Base-by-base conservation (phyloP, 2,113 vertebrate genomes). In the Thomomys bottae region DNA sequence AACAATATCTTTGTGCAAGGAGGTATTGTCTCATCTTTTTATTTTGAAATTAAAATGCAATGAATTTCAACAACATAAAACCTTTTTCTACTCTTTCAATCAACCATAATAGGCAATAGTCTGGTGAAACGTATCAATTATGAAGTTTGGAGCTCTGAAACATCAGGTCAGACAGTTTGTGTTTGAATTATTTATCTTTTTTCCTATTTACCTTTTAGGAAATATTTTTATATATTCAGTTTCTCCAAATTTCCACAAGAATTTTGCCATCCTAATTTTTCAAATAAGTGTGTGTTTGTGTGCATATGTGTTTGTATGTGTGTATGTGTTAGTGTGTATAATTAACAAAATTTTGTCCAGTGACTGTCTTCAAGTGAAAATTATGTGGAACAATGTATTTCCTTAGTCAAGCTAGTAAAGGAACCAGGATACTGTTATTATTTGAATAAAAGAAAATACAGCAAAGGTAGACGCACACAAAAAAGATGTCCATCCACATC, bases 391-490 rank as follows among this genome's bases (percentile, higher is more conserved):
- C 12, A 34, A 61, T 84, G 17, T 79, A 30, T 78, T 87, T 23
- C 54, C 49, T 84, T 90, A 89, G 26, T 23, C 32, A 89, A 81
- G 12, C 15, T 8, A 68, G 66, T 92, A 83, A 40, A 38, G 26
- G 18, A 81, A 89, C 87, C 11, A 54, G 32, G 45, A 86, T n/a
- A 21, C 28, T 61, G 40, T 66, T 86, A 38, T 40, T 66, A 42
- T 88, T 71, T 86, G 45, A 88, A 77, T 72, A 91, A 64, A 68
- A 96, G n/a, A 14, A 81, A 76, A 21, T 68, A 1, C 24, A 40
- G 5, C 4, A 63, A 32, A 89, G 49, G 2, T 61, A 64, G 42
- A 57, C n/a, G 54, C 26, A 87, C 67, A 42, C 67, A 89, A 89
- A 85, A 90, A n/a, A 36, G 36, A 80, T 84, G 86, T 61, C 20